Conservation (phyloP, 1,140 invertebrate species). For the Drosophila pallidifrons region DNA sequence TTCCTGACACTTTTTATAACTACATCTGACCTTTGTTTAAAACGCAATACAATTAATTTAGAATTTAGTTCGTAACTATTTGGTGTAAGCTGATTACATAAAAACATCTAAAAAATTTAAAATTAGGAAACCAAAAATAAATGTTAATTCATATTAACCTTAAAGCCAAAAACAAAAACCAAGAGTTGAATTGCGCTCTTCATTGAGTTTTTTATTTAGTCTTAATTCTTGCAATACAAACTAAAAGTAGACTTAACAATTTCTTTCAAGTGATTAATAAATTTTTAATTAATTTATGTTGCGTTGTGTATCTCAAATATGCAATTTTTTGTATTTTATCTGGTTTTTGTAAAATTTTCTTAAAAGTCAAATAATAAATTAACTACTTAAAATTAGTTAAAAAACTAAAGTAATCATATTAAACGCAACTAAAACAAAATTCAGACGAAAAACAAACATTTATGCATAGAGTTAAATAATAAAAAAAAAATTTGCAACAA, state of each 20-base stretch:
- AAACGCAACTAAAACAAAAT: constrained; percentile 71
- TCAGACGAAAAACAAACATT: constrained; percentile 71
- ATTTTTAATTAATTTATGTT: constrained; percentile 38
- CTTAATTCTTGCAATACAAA: constrained; percentile 60
- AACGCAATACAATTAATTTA: constrained; percentile 58
- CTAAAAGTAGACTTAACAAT: constrained; percentile 69
- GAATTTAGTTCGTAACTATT: constrained; percentile 60
- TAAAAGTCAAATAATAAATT: constrained; percentile 78
- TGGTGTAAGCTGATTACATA: constrained; percentile 31
- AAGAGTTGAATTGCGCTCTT: constrained; percentile 24
- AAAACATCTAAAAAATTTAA: constrained; percentile 35
- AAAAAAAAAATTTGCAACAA: constrained; percentile 16
- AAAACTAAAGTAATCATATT: constrained; percentile 77
- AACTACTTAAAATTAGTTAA: constrained; percentile 84
- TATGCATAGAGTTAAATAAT: constrained; percentile 52
- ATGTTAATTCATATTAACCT: constrained; percentile 4
- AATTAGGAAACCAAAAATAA: constrained; percentile 18
- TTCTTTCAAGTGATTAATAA: constrained; percentile 63
- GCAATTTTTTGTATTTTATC: constrained; percentile 4
- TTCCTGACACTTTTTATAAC: constrained; percentile 46
- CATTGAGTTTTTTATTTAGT: constrained; percentile 56
- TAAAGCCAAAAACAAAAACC: constrained; percentile 20
- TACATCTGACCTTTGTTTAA: constrained; percentile 52
- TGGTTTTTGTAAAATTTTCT: constrained; percentile 12
- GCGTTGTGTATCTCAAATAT: constrained; percentile 28